phyloP scores from a whole-genome alignment of 2,888 invertebrate genomes.

The Caenorhabditis sp. region DNA sequence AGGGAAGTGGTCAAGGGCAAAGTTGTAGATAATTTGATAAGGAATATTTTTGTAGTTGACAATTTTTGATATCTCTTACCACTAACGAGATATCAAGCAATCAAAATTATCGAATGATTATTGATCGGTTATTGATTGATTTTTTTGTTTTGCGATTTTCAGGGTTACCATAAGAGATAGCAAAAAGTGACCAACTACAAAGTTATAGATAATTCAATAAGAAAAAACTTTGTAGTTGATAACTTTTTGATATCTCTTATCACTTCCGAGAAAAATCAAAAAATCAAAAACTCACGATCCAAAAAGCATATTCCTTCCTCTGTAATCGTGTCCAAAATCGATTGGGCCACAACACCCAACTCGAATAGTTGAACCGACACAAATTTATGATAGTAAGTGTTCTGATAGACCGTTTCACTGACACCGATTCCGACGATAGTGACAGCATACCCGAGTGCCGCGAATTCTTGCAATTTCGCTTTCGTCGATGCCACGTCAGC shows the following conservation, averaged over 20 bases:
- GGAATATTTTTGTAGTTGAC: not conserved
- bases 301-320: slow-evolving; percentile 60
- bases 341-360: slow-evolving; percentile 29
- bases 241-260: slow-evolving; percentile 2
- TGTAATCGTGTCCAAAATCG: slow-evolving; percentile 43
- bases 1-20: too few species aligned
- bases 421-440: slow-evolving; percentile 62
- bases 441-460: slow-evolving; percentile 30
- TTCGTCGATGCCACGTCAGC: slow-evolving; percentile 49
- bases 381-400: slow-evolving; percentile 57
- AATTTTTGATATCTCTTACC: too few species aligned
- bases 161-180: too few species aligned
- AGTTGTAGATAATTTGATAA: not conserved
- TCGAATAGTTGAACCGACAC: slow-evolving; percentile 35
- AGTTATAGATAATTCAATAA: too few species aligned
- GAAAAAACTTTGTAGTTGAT: slow-evolving; percentile 12
- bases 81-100: too few species aligned
- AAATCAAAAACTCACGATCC: slow-evolving; percentile 51
- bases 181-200: too few species aligned
- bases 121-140: too few species aligned
- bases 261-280: not conserved
- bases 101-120: too few species aligned
- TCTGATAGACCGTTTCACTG: slow-evolving; percentile 26
- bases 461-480: slow-evolving; percentile 32
- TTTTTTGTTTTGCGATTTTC: too few species aligned